Base-by-base conservation (phyloP, 1,140 invertebrate genomes). In the Camponotus floridanus region DNA sequence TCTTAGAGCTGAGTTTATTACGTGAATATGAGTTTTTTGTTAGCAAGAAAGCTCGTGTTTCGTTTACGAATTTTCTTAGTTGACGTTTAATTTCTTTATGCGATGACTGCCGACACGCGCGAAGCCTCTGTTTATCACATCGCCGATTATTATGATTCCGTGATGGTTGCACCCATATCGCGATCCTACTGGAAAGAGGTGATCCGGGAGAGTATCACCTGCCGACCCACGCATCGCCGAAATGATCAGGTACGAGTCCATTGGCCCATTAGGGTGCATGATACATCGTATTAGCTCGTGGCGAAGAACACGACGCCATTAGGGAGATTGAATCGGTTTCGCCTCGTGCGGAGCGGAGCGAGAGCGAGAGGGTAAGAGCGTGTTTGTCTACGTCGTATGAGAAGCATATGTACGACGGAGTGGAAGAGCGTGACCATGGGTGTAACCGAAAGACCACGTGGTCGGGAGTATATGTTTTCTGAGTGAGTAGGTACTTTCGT, bases 281-380 rank as follows among this genome's bases (percentile, higher is more conserved):
- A 93, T 93, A 93, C 92, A 92, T 92, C 92, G 91, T 93, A 93
- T 92, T 93, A 93, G 89, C 91, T 90, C 84, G 86, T 90, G 86
- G 89, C 86, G 90, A 92, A 85, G 89, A 91, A 93, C 88, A 86
- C 83, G 87, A 88, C 88, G 84, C 92, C 92, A 94, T 94, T 93
- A 94, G 92, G 90, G 71, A 92, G 91, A 94, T 94, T 94, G 92
- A 93, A 93, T 90, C 87, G 90, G 78, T 84, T 83, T 74, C 61
- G 88, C 88, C 86, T 90, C 89, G 86, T 90, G 88, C 83, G 73
- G 33, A 73, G 62, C 45, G 62, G 62, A 81, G 79, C 26, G 13
- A 74, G 59, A 62, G 68, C 48, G 79, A 86, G 76, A 81, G 76
- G 76, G 70, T 78, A 85, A 51, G 86, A 90, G 68, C 80, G 67